phyloP scores from a whole-genome alignment of 2,113 vertebrate species.

The Pseudorectes ferrugineus region DNA sequence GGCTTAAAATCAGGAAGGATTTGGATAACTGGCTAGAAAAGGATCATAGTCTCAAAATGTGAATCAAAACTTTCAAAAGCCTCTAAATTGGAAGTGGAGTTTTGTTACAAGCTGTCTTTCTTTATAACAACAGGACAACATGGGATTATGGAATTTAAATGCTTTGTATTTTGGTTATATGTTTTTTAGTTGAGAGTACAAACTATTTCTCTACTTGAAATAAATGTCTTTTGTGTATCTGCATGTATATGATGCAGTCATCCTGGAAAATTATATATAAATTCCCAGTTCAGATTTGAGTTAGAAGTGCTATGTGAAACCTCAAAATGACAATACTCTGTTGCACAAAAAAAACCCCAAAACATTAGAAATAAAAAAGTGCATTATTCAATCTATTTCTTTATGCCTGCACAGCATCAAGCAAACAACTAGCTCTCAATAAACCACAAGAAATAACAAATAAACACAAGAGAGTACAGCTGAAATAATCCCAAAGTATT shows the following conservation, averaged over 20 bases:
- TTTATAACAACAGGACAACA: background rate
- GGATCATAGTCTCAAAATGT: background rate
- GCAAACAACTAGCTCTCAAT: background rate
- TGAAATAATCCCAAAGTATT: conserved; percentile 33
- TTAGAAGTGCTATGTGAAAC: background rate
- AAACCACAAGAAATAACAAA: background rate
- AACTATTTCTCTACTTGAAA: background rate
- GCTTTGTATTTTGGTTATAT: background rate
- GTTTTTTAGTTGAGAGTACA: background rate
- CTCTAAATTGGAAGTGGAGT: background rate
- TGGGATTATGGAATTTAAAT: background rate
- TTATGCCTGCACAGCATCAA: conserved; percentile 15
- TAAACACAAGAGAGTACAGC: background rate
- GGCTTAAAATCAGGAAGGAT: background rate
- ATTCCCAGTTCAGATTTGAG: background rate
- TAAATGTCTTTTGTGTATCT: background rate
- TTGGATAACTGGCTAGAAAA: background rate
- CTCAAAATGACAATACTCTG: background rate
- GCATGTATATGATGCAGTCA: background rate
- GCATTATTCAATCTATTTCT: background rate
- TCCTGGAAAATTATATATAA: background rate
- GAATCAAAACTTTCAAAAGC: background rate
- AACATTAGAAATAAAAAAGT: background rate
- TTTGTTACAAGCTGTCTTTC: background rate
- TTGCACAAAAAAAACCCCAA: background rate